A percentile compares a stretch with the other conserved stretches of the same genome.
Conservation (phyloP, 2,797 vertebrate species). For the Catharus ustulatus region DNA sequence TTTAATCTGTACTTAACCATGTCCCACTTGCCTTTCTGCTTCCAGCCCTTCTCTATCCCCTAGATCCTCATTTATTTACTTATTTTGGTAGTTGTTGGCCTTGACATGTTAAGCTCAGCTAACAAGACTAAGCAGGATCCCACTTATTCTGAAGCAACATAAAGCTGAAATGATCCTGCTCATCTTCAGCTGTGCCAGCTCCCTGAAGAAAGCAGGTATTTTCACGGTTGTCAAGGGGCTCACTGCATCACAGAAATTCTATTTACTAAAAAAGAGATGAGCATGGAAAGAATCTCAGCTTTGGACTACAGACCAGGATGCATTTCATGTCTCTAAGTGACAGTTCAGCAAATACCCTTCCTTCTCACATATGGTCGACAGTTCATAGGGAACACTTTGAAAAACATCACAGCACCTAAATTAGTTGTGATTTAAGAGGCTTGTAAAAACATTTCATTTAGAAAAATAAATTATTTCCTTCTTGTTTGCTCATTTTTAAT, state of each 20-base stretch:
- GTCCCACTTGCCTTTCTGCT: background rate
- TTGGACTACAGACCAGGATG: background rate
- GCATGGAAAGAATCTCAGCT: background rate
- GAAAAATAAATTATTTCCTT: background rate
- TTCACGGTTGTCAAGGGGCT: background rate
- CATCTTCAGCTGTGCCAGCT: background rate
- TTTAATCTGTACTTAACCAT: background rate
- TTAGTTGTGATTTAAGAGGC: background rate
- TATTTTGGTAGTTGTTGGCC: background rate
- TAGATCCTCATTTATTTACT: conserved; percentile 14
- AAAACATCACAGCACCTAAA: background rate
- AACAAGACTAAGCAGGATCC: background rate
- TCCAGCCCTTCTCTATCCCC: background rate
- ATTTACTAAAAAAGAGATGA: background rate
- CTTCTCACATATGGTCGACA: background rate
- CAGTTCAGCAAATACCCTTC: background rate
- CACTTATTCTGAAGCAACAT: background rate
- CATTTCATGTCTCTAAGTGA: background rate
- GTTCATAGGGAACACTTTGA: background rate
- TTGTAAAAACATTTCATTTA: background rate
- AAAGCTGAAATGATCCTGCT: background rate
- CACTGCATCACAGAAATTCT: background rate
- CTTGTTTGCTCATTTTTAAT: background rate
- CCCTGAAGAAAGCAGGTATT: background rate
- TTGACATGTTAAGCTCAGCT: background rate